These are phyloP conservation scores for Petrocephalus zakoni DNA, from an alignment of 2,113 vertebrate species.

Conservation along the genomic window DNA sequence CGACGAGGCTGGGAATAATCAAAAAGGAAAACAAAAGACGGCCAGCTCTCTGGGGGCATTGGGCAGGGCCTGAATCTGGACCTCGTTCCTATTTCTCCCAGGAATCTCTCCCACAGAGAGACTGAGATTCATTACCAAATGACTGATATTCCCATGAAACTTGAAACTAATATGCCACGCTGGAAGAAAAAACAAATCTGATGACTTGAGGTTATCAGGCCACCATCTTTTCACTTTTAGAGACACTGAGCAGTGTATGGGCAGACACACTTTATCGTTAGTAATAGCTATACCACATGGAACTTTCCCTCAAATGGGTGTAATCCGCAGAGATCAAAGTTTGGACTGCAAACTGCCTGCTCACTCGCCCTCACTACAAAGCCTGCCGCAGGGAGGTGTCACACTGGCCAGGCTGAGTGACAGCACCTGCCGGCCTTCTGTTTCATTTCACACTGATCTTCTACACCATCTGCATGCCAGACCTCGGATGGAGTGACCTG, in stretches of 20 bases:
- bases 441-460: not conserved
- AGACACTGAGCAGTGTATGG: not conserved
- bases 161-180: not conserved
- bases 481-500: not conserved
- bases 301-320: not conserved
- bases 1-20: no score
- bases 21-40: not conserved
- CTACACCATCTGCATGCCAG: not conserved
- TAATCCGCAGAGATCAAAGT: not conserved
- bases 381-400: not conserved
- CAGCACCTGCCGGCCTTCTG: not conserved
- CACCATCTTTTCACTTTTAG: not conserved
- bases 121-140: not conserved
- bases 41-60: not conserved
- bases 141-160: not conserved
- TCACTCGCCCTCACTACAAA: not conserved
- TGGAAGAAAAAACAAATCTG: not conserved
- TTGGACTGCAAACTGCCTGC: not conserved
- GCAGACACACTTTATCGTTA: not conserved
- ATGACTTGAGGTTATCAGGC: not conserved
- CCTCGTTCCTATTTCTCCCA: not conserved
- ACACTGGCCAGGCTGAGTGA: not conserved
- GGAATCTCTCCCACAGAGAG: not conserved
- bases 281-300: not conserved
- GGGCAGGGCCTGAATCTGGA: not conserved